Evolutionary conservation across 2,113 vertebrate genomes (phyloP).

Genomic region (cat (Felis catus)): F.catus_Fca126_mat1.0 CM031423.1:21153001-21153500

Average conservation of each 20-base stretch:
- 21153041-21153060: not conserved
- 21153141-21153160: not conserved
- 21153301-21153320: too few species aligned
- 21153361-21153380: not conserved
- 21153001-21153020: not conserved
- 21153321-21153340: too few species aligned
- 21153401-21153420: not conserved
- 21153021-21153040: not conserved
- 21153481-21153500: not conserved
- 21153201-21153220: too few species aligned
- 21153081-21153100: not conserved
- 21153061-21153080: not conserved
- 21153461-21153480: not conserved
- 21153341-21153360: too few species aligned
- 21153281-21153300: too few species aligned
- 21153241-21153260: too few species aligned
- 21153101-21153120: not conserved
- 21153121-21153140: not conserved
- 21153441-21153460: not conserved
- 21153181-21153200: too few species aligned
- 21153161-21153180: too few species aligned
- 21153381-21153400: not conserved
- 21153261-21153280: too few species aligned
- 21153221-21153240: too few species aligned
- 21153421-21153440: not conserved